Base-by-base conservation (phyloP, 1,140 invertebrate genomes). In the Procambarus clarkii region DNA sequence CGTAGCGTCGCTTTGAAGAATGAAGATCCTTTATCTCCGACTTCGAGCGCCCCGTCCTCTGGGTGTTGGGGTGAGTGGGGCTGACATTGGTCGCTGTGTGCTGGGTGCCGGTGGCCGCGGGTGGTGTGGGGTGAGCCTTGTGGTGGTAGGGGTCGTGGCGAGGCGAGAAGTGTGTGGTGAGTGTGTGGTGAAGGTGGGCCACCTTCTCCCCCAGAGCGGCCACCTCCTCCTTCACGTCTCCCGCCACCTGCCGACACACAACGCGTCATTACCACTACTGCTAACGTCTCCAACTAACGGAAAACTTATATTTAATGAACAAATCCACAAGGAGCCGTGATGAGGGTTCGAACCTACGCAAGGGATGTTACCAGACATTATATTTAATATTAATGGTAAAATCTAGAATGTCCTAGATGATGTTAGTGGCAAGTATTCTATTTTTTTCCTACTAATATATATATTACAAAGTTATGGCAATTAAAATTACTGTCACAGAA, bases 211-310 rank as follows among this genome's bases (percentile, higher is more conserved):
- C 82, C 0, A 91, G 82, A 11, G 34, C 48, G 5, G 81, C 88
- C 83, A 91, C 88, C 83, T 91, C 88, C 1, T 77, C 88, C 13
- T 64, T 74, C 48, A 91, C 88, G 76, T 91, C 88, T 11, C 88
- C 88, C 11, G 88, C 88, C 45, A 85, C 88, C 88, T 91, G 88
- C n/a, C 8, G 82, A 34, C 15, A 34, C 18, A 11, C 4, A 64
- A 64, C 21, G 18, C 1, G 18, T 18, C 21, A 69, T n/a, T 64
- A 64, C 60, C 60, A 64, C 60, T 18, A 69, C 15, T 69, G 64
- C 64, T 18, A 69, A 69, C 18, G 5, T 18, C 18, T 69, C 15
- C 64, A 69, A 69, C 64, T 69, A 54, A 54, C 50, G 8, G 50
- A 8, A 9, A 13, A 54, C 0, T 5, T 54, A 13, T 54, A 54